Evolutionary conservation across 2,797 vertebrate genomes (phyloP).

Genomic region (Silurus aristotelis): DNA sequence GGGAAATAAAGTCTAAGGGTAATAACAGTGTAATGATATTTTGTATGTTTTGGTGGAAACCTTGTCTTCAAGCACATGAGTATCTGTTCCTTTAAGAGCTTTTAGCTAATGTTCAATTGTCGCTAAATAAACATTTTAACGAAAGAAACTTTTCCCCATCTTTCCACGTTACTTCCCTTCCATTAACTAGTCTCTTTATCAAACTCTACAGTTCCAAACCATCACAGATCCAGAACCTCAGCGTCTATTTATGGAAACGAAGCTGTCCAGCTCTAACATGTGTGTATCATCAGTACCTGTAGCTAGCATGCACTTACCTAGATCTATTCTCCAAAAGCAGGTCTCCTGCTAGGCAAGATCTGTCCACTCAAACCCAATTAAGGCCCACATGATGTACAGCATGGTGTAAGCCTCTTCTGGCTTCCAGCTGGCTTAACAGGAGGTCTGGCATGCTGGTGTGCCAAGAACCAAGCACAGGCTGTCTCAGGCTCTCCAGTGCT

Average conservation of each 20-base stretch:
- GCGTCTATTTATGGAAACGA: constrained; percentile 41
- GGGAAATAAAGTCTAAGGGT: background rate
- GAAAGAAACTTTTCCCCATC: background rate
- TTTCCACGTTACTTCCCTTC: background rate
- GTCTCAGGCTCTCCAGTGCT: constrained; percentile 39
- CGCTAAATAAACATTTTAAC: background rate
- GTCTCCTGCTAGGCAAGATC: constrained; percentile 62
- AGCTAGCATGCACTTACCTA: constrained; percentile 59
- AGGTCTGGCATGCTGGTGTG: constrained; percentile 48
- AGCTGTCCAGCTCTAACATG: constrained; percentile 58
- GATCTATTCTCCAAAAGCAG: constrained; percentile 55
- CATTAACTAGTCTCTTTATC: background rate
- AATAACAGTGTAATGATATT: background rate
- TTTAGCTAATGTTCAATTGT: background rate
- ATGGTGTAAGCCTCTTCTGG: constrained; percentile 66
- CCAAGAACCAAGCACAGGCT: constrained; percentile 56
- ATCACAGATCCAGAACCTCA: background rate
- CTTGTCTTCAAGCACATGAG: background rate
- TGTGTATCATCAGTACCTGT: constrained; percentile 64
- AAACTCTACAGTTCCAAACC: background rate
- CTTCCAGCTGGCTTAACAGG: constrained; percentile 64
- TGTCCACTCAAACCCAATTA: constrained; percentile 64
- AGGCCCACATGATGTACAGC: constrained; percentile 60
- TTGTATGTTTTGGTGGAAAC: background rate
- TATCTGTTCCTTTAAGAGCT: background rate